Conservation (phyloP, 2,888 invertebrate genomes). For the Cheilosia soror region DNA sequence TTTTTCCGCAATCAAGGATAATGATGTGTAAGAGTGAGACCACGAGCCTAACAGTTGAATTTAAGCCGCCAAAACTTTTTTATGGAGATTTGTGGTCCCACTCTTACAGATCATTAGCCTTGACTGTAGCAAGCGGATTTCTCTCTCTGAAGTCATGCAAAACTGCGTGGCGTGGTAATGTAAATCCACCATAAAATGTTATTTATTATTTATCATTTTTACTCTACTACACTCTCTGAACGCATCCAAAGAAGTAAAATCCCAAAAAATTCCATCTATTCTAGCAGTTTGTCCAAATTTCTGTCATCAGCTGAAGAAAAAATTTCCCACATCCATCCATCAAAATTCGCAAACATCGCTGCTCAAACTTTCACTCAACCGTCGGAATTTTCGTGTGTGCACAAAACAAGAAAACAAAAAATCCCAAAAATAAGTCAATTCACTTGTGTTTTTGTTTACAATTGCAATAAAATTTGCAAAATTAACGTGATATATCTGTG, state of each 20-base stretch:
- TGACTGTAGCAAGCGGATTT: no score
- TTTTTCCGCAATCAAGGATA: no score
- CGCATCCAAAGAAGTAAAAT: constrained; percentile 3
- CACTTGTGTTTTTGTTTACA: constrained; percentile 67
- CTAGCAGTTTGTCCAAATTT: constrained; percentile 38
- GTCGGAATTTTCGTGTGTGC: constrained; percentile 63
- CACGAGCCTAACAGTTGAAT: no score
- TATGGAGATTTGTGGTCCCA: no score
- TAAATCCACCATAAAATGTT: no score
- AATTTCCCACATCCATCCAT: constrained; percentile 3
- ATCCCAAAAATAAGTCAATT: constrained; percentile 23
- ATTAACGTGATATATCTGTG: constrained; percentile 3
- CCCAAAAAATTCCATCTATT: not conserved
- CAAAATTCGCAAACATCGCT: constrained; percentile 26
- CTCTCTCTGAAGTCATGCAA: no score
- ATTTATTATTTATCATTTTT: not conserved
- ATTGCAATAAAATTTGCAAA: constrained; percentile 31
- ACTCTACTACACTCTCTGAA: constrained; percentile 5
- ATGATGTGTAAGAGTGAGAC: no score
- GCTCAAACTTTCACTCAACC: constrained; percentile 48
- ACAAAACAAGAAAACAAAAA: constrained; percentile 8
- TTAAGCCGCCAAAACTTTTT: no score
- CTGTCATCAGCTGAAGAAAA: constrained; percentile 18
- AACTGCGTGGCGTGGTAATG: no score
- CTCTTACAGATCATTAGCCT: no score